A percentile compares a stretch with the other conserved stretches of the same genome.
Conservation (phyloP, 2,888 invertebrate genomes). For the Heterodera filipjevi region DNA sequence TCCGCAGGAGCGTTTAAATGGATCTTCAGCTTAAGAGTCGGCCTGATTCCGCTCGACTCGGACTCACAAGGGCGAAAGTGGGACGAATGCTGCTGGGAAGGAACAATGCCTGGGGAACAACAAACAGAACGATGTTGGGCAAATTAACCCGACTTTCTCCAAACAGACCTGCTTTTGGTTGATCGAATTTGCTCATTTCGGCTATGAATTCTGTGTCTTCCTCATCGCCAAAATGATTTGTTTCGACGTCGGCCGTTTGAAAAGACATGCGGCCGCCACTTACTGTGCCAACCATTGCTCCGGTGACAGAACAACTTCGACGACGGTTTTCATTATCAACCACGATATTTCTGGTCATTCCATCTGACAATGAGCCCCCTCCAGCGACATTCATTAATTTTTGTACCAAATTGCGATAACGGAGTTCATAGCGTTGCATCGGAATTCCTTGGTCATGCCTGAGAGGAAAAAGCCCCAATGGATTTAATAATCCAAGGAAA, state of each 20-base stretch:
- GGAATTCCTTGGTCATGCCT: slow-evolving; percentile 89
- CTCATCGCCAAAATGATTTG: slow-evolving; percentile 3
- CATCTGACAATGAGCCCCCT: background rate
- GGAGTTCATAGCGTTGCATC: slow-evolving; percentile 95
- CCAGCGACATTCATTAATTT: slow-evolving; percentile 27
- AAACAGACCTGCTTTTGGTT: background rate
- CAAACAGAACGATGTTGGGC: background rate
- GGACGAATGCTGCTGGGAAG: background rate
- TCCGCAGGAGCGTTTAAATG: slow-evolving; percentile 28
- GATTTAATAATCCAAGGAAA: slow-evolving; percentile 35
- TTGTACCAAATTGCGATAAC: slow-evolving; percentile 77
- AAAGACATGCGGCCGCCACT: background rate
- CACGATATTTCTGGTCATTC: background rate
- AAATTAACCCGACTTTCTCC: background rate
- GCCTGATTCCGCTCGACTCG: slow-evolving; percentile 9
- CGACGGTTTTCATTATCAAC: background rate
- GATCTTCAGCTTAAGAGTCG: slow-evolving; percentile 23
- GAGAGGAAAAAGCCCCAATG: slow-evolving; percentile 68
- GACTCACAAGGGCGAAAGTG: slow-evolving; percentile 24
- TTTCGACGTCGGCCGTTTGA: slow-evolving; percentile 1
- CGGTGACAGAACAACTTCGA: slow-evolving; percentile 21
- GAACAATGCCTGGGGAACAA: background rate
- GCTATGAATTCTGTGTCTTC: slow-evolving; percentile 26
- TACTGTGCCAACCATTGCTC: background rate
- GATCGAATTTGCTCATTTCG: slow-evolving; percentile 25